Evolutionary conservation across 2,888 invertebrate species (phyloP).

Genomic region (Aleiodes testaceus): DNA sequence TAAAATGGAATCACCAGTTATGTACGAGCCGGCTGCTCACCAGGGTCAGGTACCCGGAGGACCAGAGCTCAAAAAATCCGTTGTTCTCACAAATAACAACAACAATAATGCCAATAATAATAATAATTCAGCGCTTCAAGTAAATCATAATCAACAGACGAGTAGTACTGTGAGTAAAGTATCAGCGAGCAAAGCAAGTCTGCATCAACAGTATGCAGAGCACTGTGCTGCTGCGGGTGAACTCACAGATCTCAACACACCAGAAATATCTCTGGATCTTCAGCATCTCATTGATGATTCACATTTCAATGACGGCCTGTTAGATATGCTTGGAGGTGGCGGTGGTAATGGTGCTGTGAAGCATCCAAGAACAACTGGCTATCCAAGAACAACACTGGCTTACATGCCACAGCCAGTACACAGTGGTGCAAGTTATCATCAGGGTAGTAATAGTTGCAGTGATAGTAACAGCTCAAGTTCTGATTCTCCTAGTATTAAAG

Average conservation of each 20-base stretch:
- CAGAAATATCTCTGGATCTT: slow-evolving; percentile 93
- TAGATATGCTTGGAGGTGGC: slow-evolving; percentile 81
- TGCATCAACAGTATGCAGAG: slow-evolving; percentile 84
- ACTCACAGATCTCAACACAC: slow-evolving; percentile 90
- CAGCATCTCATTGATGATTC: slow-evolving; percentile 93
- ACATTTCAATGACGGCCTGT: slow-evolving; percentile 90
- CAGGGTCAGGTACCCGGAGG: slow-evolving; percentile 72
- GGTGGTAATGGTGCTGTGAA: slow-evolving; percentile 65
- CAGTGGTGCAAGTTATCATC: slow-evolving; percentile 80
- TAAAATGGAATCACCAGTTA: slow-evolving; percentile 88
- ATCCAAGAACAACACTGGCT: slow-evolving; percentile 83
- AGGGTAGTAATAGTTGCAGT: slow-evolving; percentile 75
- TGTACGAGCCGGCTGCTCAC: slow-evolving; percentile 84
- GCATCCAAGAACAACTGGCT: slow-evolving; percentile 70
- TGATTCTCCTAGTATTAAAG: slow-evolving; percentile 87
- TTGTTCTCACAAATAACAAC: slow-evolving; percentile 73
- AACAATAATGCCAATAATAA: slow-evolving; percentile 69
- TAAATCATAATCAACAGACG: slow-evolving; percentile 75
- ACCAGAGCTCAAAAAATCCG: slow-evolving; percentile 78
- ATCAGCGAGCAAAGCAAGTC: slow-evolving; percentile 77
- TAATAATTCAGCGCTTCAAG: slow-evolving; percentile 73
- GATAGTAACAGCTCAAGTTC: slow-evolving; percentile 78
- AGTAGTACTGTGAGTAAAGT: slow-evolving; percentile 73
- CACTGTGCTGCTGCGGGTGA: slow-evolving; percentile 79
- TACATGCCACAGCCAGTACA: slow-evolving; percentile 96